Base-by-base conservation (phyloP, 2,797 vertebrate genomes). In the Erithacus rubecula region DNA sequence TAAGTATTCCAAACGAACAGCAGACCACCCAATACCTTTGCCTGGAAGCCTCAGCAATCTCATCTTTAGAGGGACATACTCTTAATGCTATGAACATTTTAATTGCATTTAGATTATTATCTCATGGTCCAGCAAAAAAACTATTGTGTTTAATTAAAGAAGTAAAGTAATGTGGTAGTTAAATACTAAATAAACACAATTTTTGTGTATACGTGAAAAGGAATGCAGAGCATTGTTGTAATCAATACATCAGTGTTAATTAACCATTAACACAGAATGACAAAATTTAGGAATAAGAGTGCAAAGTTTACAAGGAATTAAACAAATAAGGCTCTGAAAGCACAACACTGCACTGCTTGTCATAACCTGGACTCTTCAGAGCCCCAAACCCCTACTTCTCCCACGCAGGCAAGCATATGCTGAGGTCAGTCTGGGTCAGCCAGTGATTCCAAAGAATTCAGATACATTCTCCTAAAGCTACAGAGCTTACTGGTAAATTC, bases 41-140 rank as follows among this genome's bases (percentile, higher is more conserved):
- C 93, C 95, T 96, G 52, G 93, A 96, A 97, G 94, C 74, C 78
- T 94, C 95, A 94, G 96, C 91, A 97, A 93, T 52, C 80, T 84
- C 87, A 89, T 95, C 93, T 95, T 96, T 95, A 90, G 94, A 90
- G 89, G 69, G 72, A 90, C 81, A 85, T 78, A 89, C 30, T 91
- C 89, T 92, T 96, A 94, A 92, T 96, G 95, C 76, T 94, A 95
- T 20, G 68, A 96, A 75, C 44, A 89, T 81, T 96, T 97, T 97
- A 96, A 97, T 94, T 97, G 88, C 89, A 95, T 97, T 97, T 97
- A 89, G 93, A 95, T 97, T 97, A 95, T 96, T 90, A 97, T 96
- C 93, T 97, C 65, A 44, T 88, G 55, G 70, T 84, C 68, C 63
- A 94, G 93, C 19, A 96, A 96, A 34, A 96, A 96, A 81, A 41